These are phyloP conservation scores for Drosophila orena DNA, from an alignment of 1,140 invertebrate genomes.

Conservation along the genomic window DNA sequence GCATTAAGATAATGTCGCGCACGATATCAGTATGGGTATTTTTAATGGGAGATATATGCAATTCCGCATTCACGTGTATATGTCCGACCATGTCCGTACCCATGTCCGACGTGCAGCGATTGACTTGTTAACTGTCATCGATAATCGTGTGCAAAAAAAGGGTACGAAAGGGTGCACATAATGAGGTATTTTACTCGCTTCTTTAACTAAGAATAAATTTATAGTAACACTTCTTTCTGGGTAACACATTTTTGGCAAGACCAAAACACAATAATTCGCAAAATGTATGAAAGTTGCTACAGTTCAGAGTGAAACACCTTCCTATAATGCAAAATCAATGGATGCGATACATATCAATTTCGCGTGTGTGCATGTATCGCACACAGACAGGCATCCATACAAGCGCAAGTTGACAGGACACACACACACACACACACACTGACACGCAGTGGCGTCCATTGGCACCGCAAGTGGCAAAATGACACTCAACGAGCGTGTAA, in stretches of 20 bases:
- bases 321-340: slow-evolving; percentile 14
- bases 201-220: no score
- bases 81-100: slow-evolving; percentile 4
- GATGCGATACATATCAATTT: slow-evolving; percentile 28
- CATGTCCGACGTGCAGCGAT: slow-evolving; percentile 33
- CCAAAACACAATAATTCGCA: no score
- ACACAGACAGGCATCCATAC: neutral
- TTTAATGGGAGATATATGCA: slow-evolving; percentile 23
- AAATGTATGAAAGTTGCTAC: no score
- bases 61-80: neutral
- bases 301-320: neutral
- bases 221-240: no score
- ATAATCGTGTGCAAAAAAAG: slow-evolving; percentile 33
- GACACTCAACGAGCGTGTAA: slow-evolving; percentile 57
- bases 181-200: neutral
- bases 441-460: slow-evolving; percentile 12
- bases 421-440: slow-evolving; percentile 8
- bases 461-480: slow-evolving; percentile 44
- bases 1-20: slow-evolving; percentile 56
- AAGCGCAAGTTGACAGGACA: neutral
- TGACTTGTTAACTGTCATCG: slow-evolving; percentile 72
- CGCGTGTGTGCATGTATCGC: slow-evolving; percentile 6
- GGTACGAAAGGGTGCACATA: neutral
- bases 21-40: neutral
- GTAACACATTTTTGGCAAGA: no score